Conservation (phyloP, 2,797 vertebrate genomes). For the Netta rufina region DNA sequence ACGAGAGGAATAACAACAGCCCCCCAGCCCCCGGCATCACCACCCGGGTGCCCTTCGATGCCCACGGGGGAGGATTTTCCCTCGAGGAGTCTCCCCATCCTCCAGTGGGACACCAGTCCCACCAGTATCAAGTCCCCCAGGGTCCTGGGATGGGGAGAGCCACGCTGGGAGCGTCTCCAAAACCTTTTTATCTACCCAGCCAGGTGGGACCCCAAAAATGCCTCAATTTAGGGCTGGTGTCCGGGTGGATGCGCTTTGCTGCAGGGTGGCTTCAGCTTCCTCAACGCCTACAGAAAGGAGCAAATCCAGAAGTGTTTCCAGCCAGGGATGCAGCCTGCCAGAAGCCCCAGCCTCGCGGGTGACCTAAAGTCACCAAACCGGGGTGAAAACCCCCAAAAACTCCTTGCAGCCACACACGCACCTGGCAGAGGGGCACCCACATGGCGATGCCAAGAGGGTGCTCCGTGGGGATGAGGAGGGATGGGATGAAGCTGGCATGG, state of each 20-base stretch:
- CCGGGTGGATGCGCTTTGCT: fast-evolving
- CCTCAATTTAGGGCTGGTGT: fast-evolving
- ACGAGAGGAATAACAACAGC: slow-evolving; percentile 65
- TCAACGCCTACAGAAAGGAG: neutral
- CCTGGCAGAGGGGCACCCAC: neutral
- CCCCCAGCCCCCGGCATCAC: neutral
- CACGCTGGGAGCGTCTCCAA: fast-evolving
- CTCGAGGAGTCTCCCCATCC: neutral
- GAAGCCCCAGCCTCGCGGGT: neutral
- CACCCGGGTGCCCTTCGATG: fast-evolving
- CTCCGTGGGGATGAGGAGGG: too few species aligned
- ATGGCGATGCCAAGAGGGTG: too few species aligned
- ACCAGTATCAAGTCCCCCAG: fast-evolving
- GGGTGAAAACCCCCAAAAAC: neutral
- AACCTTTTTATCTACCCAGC: neutral
- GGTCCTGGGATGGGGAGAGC: neutral
- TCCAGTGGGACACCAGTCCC: neutral
- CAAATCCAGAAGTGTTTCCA: neutral
- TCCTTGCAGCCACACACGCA: neutral
- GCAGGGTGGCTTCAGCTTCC: too few species aligned
- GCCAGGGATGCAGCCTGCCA: neutral
- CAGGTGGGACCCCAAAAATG: neutral
- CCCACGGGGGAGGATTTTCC: neutral
- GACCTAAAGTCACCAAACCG: neutral
- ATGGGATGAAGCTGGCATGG: neutral